Evolutionary conservation across 1,140 invertebrate species (phyloP), one percentile per base, ranked within the genome.

Genomic region (Megathymus violae): DNA sequence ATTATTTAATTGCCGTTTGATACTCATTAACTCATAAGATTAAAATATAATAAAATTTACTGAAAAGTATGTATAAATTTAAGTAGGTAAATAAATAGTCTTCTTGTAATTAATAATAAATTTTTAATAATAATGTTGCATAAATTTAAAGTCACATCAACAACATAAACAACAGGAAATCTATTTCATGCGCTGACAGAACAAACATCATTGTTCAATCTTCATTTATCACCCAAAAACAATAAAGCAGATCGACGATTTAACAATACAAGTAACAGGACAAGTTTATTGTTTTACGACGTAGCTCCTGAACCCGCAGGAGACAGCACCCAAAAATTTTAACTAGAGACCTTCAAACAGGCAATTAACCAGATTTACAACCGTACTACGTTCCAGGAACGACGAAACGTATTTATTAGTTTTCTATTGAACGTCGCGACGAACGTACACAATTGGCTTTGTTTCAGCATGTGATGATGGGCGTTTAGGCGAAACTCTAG

Each of bases 281-380:
- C 27, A 31, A 31, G 4, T 88, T 87, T 86, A 86, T 89, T 89
- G 80, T 88, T 88, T 88, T 84, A 89, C 75, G 52, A 61, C 80
- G n/a, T 27, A 62, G 82, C 83, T 85, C 75, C 81, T 69, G 84
- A 71, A 74, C 73, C 80, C 73, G 78, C 78, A 82, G 85, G 84
- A 85, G 84, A 83, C 69, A 81, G 76, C 76, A 78, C 73, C 79
- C 76, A 76, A 78, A 80, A 78, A 81, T 79, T 72, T 80, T 74
- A 68, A 66, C 61, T 73, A 74, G 80, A 80, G 78, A 80, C 69
- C 63, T 78, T 80, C 64, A 72, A 71, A 64, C 61, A 59, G 67
- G 78, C 79, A 81, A 83, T 87, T 83, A 85, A 86, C 73, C 77
- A 85, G 80, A 89, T 89, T 89, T 89, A 89, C 77, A 87, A 82